phyloP scores from a whole-genome alignment of 2,888 invertebrate genomes.

The Polia nebulosa region DNA sequence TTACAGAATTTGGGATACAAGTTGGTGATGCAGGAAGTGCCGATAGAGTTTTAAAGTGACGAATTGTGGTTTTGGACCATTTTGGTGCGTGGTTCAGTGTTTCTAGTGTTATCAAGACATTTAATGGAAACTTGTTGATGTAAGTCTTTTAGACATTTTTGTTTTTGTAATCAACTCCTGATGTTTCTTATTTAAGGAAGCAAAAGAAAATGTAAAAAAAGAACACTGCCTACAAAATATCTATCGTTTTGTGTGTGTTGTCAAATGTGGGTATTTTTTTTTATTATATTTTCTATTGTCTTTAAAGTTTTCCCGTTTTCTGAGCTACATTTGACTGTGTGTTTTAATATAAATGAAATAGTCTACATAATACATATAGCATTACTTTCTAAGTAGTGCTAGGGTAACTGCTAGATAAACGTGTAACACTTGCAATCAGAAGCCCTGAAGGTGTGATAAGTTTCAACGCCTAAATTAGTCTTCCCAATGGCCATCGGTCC shows the following conservation, averaged over 20 bases:
- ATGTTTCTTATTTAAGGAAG: neutral
- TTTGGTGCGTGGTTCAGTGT: neutral
- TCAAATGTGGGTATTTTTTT: conserved; percentile 37
- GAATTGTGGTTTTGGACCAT: neutral
- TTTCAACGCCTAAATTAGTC: neutral
- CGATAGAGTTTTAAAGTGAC: conserved; percentile 80
- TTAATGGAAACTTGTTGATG: neutral
- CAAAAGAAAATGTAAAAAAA: neutral
- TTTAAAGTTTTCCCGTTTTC: neutral
- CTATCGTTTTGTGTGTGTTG: neutral
- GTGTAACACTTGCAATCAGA: neutral
- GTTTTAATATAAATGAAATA: neutral
- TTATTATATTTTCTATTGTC: neutral
- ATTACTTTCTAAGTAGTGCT: conserved; percentile 4
- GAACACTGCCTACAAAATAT: too few relatives aligned
- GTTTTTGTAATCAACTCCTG: neutral
- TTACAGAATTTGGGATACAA: conserved; percentile 77
- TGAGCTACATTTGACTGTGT: neutral
- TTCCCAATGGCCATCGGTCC: neutral
- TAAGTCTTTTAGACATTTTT: conserved; percentile 27
- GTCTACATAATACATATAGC: neutral
- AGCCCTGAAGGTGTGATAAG: neutral
- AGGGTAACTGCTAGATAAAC: neutral
- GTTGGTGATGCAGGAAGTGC: conserved; percentile 83
- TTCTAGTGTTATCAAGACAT: neutral